phyloP scores from a whole-genome alignment of 23 tunicate genomes.

The Styela clava region DNA sequence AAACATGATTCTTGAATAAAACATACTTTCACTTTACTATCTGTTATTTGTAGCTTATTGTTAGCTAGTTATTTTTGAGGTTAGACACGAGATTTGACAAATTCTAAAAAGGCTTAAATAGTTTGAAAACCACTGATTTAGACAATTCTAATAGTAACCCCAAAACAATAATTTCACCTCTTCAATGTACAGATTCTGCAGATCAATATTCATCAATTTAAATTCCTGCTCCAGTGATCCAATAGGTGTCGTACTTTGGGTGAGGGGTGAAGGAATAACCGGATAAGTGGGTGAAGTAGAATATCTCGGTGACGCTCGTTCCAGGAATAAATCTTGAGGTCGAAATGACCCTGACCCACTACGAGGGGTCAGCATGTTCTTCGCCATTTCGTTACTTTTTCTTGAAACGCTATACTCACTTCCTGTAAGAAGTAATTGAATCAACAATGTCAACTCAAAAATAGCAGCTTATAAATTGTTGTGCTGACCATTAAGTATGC shows the following conservation, averaged over 20 bases:
- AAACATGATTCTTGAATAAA: too few species aligned
- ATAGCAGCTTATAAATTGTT: too few species aligned
- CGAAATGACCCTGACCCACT: not conserved
- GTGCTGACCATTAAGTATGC: too few species aligned
- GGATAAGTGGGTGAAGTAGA: not conserved
- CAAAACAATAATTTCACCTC: conserved; percentile 27
- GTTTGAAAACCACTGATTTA: too few species aligned
- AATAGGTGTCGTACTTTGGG: conserved; percentile 19
- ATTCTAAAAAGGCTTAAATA: too few species aligned
- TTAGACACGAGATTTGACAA: too few species aligned
- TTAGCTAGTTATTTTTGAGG: too few species aligned
- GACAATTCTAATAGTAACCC: too few species aligned
- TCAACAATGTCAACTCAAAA: too few species aligned
- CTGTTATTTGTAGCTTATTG: too few species aligned
- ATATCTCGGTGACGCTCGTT: not conserved
- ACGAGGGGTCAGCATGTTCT: not conserved
- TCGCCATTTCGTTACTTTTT: not conserved
- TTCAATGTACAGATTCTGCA: conserved; percentile 47
- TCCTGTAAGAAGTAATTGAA: too few species aligned
- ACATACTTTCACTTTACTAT: too few species aligned
- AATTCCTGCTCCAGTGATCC: conserved; percentile 59
- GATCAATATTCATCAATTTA: conserved; percentile 37
- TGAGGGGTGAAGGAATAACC: not conserved
- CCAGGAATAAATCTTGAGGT: not conserved
- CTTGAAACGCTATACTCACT: not conserved